Evolutionary conservation across 2,113 vertebrate species (phyloP), one percentile per base, ranked within the genome.

Genomic region (Malurus cyaneus): DNA sequence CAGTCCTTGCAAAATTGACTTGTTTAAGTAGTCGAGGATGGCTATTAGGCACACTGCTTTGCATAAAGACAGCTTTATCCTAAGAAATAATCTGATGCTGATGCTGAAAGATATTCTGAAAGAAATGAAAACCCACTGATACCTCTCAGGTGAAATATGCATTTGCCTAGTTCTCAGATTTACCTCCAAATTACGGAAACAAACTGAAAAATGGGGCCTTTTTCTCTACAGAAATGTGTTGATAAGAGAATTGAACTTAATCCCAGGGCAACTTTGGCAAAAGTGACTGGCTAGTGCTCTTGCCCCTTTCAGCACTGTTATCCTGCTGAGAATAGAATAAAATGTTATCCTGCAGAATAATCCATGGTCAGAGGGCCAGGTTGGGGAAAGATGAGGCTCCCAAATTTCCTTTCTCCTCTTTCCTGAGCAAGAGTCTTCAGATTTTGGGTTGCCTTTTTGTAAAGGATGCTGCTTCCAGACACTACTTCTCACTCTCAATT

Each of bases 1-100:
- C 53, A 77, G 88, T 96, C 81, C 82, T 91, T 72, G 74, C 62
- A 95, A 80, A 92, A 69, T 56, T 67, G 88, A 92, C 88, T 92
- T 80, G 86, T 95, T 96, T 89, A 91, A 87, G 50, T 91, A 87
- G 66, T 77, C 0, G 1, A 41, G 66, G 66, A 85, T 89, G 69
- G 81, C 79, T 94, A 31, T 73, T 92, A 92, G 85, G 64, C 89
- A 94, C 44, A 8, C 78, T 66, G 29, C 87, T 95, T 91, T 95
- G 84, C 76, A 86, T 89, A 89, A 91, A 73, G 74, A 71, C 62
- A 86, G 41, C 74, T 89, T 93, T 82, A 77, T 73, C 66, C 59
- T 73, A 94, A 46, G 46, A 61, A 94, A 91, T 20, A 83, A 62
- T 78, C 50, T 70, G 60, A 78, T 54, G 46, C n/a, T 32, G n/a